Conservation (phyloP, 2,888 invertebrate species). For the Lithophane ornitopus region DNA sequence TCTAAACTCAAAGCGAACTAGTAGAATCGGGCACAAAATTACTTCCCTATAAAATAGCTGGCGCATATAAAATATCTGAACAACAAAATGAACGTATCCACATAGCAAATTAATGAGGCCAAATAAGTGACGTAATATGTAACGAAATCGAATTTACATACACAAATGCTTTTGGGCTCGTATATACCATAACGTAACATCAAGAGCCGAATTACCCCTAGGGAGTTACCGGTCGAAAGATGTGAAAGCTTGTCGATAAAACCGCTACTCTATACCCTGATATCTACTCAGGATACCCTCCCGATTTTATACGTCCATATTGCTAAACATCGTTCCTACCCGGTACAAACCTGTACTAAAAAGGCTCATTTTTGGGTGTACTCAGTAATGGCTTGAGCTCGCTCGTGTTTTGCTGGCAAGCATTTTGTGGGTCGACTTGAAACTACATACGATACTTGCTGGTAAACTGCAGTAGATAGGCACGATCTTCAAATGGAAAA, state of each 20-base stretch:
- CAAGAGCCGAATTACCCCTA: conserved; percentile 61
- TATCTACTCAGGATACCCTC: conserved; percentile 59
- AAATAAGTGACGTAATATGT: conserved; percentile 49
- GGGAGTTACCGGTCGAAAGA: conserved; percentile 61
- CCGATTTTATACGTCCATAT: conserved; percentile 54
- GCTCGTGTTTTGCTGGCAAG: conserved; percentile 18
- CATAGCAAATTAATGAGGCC: conserved; percentile 58
- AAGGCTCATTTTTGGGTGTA: conserved; percentile 45
- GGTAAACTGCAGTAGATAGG: conserved; percentile 21
- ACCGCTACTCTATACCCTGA: conserved; percentile 65
- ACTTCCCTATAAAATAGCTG: conserved; percentile 4
- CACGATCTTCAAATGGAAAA: conserved; percentile 12
- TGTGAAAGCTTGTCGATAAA: conserved; percentile 70
- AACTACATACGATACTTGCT: conserved; percentile 7
- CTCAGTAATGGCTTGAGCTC: conserved; percentile 35
- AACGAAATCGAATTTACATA: conserved; percentile 55
- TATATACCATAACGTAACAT: conserved; percentile 44
- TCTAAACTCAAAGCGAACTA: conserved; percentile 7
- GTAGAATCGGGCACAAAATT: conserved; percentile 23
- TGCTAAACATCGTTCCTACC: conserved; percentile 48
- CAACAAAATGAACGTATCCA: conserved; percentile 34
- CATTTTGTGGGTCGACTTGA: conserved; percentile 34
- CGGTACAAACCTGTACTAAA: conserved; percentile 38
- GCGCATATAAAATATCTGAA: conserved; percentile 17
- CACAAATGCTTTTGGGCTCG: conserved; percentile 37